Base-by-base conservation (phyloP, 2,113 vertebrate genomes). In the Bucco capensis region DNA sequence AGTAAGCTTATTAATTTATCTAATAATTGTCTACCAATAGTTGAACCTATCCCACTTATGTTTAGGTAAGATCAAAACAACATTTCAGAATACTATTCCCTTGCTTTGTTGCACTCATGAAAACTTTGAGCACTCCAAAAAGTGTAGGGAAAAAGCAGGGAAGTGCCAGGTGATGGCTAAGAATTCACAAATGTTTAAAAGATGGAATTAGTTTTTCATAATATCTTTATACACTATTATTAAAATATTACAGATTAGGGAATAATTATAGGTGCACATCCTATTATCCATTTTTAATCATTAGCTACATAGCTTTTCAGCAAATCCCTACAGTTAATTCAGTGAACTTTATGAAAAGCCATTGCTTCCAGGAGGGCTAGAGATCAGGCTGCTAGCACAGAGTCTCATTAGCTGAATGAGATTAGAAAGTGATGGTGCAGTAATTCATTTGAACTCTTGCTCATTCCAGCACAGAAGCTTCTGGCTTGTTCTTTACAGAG, bases 261-360 rank as follows among this genome's bases (percentile, higher is more conserved):
- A 83, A 57, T 73, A 86, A 83, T 91, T 90, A 83, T 2, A 90
- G 65, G 47, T 78, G 54, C 66, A 84, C 74, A 91, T 87, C 62
- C 70, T 79, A 67, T 88, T 90, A 69, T 23, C 53, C 62, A 31
- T 81, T 88, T 78, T 80, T 57, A 92, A 83, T 91, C 65, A 88
- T 40, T 66, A 80, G 47, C 24, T 49, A 60, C 54, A 46, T 37
- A 78, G 73, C 40, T 90, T 81, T 94, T 82, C 73, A 88, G 70
- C 73, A 93, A 78, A 92, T 92, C 35, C 1, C 0, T 40, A n/a
- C 73, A 76, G 85, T 72, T 81, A 86, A 90, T 78, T 93, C 84
- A 42, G 33, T 37, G 54, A 91, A 80, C 64, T 42, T 83, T 50
- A 46, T n/a, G 31, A 91, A 89, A 82, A 87, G 62, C 71, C 46